Base-by-base conservation (phyloP, 2,113 vertebrate genomes). In the Nesoenas mayeri region DNA sequence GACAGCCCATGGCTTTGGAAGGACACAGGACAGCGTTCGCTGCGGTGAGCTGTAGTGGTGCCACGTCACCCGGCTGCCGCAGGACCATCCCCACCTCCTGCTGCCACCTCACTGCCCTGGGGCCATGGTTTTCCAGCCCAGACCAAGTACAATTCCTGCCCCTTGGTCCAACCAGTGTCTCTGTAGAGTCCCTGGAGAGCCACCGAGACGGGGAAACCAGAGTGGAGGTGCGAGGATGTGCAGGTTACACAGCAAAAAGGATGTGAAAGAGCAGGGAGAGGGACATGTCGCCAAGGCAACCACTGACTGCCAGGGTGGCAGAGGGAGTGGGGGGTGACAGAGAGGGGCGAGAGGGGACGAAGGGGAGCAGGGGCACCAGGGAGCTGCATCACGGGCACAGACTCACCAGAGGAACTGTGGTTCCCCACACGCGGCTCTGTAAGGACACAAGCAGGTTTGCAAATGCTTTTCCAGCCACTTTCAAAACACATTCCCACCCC, bases 381-480 rank as follows among this genome's bases (percentile, higher is more conserved):
- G 44, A 47, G 44, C 44, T 18, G 44, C 44, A 19, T 17, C 44
- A 47, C 44, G 4, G 36, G 5, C 53, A 21, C 3, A 2, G 51
- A 1, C 50, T n/a, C 21, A 19, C 40, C 3, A 0, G 34, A 15
- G 42, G 22, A 18, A 19, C 17, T 1, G 1, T 6, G 1, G 32
- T 1, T 22, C 32, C 44, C 50, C 3, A 1, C 31, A 8, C 8
- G 2, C 2, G 1, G 58, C 53, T 79, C 26, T 1, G 0, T 6
- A 2, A 1, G 5, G 50, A 17, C 26, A 19, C 36, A 7, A 44
- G 31, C 2, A 3, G 9, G 25, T 10, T 25, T 19, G 48, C 21
- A 32, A 54, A 56, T 2, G 15, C 32, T 65, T 65, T 20, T 34
- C 20, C 65, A 54, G 44, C 3, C 3, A 1, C 38, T 65, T 40